Base-by-base conservation (phyloP, 2,888 invertebrate genomes). In the Palloptera scutellata region DNA sequence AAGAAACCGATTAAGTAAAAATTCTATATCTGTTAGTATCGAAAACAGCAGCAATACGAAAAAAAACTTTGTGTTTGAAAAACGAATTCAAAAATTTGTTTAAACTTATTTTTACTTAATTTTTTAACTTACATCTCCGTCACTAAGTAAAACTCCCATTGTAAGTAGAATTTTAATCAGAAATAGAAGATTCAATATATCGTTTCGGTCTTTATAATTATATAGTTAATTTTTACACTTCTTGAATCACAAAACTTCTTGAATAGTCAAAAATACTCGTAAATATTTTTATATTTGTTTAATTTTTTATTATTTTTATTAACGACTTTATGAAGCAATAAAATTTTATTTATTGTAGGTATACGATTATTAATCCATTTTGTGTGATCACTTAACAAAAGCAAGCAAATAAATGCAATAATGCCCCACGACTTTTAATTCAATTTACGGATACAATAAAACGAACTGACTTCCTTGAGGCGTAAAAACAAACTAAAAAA, bases 401-500 rank as follows among this genome's bases (percentile, higher is more conserved):
- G 43, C 10, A 59, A 59, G 42, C 12, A 15, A 63, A 41, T 54
- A 51, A 66, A 43, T 53, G 6, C 30, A 30, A 30, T 30, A 4
- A 30, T 30, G 30, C 2, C 30, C 17, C 41, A 17, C n/a, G 52
- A 17, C n/a, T 11, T 58, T 42, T 15, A n/a, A 10, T 59, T 12
- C 17, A n/a, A 60, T 17, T 30, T 40, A 42, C 53, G 58, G 30
- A 53, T 52, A 58, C 55, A 11, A 30, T 30, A 30, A 30, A 68
- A 58, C 59, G 65, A 66, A 79, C 81, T 76, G 80, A 78, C 77
- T 82, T 79, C 79, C 79, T 79, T 79, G 80, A 79, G 76, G 72
- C 70, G 77, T 74, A 74, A 77, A 80, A 78, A 77, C 78, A 80
- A 79, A 81, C 82, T 80, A 81, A 81, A 81, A 82, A 79, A 80